Conservation (phyloP, 2,888 invertebrate species). For the Hydraecia micacea region DNA sequence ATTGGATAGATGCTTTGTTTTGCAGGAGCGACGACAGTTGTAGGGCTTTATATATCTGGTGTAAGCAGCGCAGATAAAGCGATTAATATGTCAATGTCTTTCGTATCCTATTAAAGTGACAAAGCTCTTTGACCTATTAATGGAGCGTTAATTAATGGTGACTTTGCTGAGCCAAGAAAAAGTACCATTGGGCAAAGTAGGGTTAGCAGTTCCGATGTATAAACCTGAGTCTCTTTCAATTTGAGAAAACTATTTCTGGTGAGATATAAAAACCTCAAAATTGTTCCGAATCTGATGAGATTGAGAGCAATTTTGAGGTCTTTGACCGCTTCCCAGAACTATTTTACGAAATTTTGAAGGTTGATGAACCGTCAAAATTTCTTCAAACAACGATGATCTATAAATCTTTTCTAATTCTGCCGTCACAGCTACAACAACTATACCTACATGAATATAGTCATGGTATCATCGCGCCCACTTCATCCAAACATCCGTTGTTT, state of each 20-base stretch:
- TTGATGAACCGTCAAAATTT: background rate
- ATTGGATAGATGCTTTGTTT: background rate
- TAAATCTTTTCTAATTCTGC: constrained; percentile 12
- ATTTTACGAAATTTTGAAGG: background rate
- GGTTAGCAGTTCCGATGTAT: background rate
- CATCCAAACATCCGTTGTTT: constrained; percentile 50
- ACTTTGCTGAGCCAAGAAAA: background rate
- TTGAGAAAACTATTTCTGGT: background rate
- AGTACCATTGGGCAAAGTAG: background rate
- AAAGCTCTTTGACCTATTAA: background rate
- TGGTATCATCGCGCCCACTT: constrained; percentile 34
- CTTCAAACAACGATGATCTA: background rate
- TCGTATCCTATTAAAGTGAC: constrained; percentile 30
- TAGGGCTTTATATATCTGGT: constrained; percentile 15
- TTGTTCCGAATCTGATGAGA: background rate
- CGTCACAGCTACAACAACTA: background rate
- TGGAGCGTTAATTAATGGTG: no score
- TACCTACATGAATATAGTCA: background rate
- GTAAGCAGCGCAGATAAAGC: background rate
- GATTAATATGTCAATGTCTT: constrained; percentile 30
- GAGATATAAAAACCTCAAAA: background rate
- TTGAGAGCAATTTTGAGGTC: background rate
- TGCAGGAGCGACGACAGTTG: background rate
- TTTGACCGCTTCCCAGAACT: background rate
- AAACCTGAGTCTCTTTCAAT: background rate